These are phyloP conservation scores for Seriola rivoliana DNA, from an alignment of 2,113 vertebrate genomes.

Conservation along the genomic window DNA sequence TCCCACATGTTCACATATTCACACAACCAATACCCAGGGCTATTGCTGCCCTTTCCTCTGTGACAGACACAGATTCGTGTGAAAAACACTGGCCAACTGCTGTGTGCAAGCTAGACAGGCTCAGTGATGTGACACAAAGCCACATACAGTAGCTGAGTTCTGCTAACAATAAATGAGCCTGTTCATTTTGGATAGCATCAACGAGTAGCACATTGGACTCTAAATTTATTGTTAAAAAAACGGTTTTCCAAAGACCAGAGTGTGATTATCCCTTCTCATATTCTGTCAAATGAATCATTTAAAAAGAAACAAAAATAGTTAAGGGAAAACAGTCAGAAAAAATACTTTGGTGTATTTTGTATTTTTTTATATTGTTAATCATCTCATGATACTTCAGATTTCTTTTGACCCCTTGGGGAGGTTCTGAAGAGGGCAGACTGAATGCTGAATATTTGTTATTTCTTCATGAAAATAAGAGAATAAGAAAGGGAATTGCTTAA, in stretches of 20 bases:
- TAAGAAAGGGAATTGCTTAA: no score
- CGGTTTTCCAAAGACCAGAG: not conserved
- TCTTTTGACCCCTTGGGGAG: not conserved
- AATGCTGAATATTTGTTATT: not conserved
- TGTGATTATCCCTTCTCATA: not conserved
- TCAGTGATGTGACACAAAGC: constrained; percentile 54
- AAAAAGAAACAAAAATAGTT: not conserved
- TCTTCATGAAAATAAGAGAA: not conserved
- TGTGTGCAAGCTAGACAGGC: constrained; percentile 26
- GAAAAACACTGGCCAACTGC: constrained; percentile 23
- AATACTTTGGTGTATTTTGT: not conserved
- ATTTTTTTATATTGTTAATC: not conserved
- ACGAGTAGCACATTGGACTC: not conserved
- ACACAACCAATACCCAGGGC: constrained; percentile 8
- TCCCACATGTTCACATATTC: constrained; percentile 42
- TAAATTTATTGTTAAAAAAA: not conserved
- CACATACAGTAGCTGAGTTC: constrained; percentile 31
- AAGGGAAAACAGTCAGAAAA: not conserved
- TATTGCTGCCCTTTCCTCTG: not conserved
- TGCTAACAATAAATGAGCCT: constrained; percentile 51
- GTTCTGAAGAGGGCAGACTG: no score
- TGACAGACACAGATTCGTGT: constrained; percentile 8
- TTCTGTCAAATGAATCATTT: not conserved
- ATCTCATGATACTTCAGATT: not conserved
- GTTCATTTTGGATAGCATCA: constrained; percentile 39